Base-by-base conservation (phyloP, 2,113 vertebrate genomes). In the Rhegmatorhina hoffmannsi region DNA sequence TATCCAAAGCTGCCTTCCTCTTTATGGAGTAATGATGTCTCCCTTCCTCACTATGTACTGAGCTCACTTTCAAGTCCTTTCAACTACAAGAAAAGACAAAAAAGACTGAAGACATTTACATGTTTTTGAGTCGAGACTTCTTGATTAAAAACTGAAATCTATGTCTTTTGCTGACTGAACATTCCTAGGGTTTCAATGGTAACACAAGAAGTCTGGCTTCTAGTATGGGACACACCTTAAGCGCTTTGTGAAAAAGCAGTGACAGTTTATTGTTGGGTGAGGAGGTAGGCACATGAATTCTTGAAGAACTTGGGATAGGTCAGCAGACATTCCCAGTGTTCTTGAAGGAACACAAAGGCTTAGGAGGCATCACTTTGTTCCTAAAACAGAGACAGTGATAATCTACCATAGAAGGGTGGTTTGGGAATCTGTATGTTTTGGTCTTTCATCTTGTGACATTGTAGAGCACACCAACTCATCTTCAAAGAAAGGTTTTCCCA, bases 351-450 rank as follows among this genome's bases (percentile, higher is more conserved):
- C 17, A 47, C 3, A 56, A 66, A 56, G 6, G 2, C 26, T 52
- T 60, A 70, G 33, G 4, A 52, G 15, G 20, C 11, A 38, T 28
- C 26, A 52, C 7, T 40, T 18, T 16, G 10, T 58, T 73, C 68
- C 49, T 68, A 59, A 34, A 4, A 40, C 23, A 50, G 25, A 58
- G 31, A 50, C 2, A 18, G 34, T 10, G 31, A 31, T 4, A 55
- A 34, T 34, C 23, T 73, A 9, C 8, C 8, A 19, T 3, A 52
- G 38, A 7, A 64, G 1, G 8, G 25, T 73, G 8, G 21, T 68
- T 59, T 76, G 38, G 38, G 58, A 38, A 29, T 34, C 19, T 34
- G 0, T 34, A 5, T 4, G 0, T 40, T 69, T 81, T 0, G 0
- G 21, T 63, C 24, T 59, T 34, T 36, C 19, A 53, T 31, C 26